Conservation (phyloP, 2,113 vertebrate genomes). For the Athene cunicularia region DNA sequence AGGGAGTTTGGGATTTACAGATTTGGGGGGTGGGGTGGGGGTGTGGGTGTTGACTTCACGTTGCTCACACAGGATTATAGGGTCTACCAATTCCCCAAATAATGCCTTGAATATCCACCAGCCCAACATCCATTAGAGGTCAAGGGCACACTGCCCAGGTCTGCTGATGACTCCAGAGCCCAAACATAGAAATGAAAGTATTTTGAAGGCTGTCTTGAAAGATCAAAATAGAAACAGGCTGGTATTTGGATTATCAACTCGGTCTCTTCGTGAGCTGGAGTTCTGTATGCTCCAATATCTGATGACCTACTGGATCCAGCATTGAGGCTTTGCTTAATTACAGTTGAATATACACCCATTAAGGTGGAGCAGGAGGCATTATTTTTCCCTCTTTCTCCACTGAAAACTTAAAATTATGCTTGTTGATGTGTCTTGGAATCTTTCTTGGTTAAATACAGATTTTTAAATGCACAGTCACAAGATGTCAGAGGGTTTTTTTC, state of each 20-base stretch:
- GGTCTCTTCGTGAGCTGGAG: not conserved
- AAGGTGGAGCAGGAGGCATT: not conserved
- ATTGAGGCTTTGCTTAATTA: not conserved
- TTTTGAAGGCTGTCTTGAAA: not conserved
- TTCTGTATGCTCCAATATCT: not conserved
- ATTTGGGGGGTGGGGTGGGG: fast-evolving
- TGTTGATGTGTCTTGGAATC: not conserved
- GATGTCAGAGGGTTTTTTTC: not conserved
- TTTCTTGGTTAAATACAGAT: not conserved
- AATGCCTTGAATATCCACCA: not conserved
- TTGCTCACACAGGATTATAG: not conserved
- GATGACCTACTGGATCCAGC: not conserved
- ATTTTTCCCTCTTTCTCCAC: not conserved
- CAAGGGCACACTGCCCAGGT: not conserved
- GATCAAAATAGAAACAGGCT: not conserved
- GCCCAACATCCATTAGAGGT: not conserved
- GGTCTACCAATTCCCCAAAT: not conserved
- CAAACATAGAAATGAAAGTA: not conserved
- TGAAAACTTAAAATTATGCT: not conserved
- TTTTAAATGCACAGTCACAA: not conserved
- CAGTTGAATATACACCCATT: not conserved
- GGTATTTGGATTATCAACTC: not conserved
- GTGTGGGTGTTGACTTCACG: not conserved
- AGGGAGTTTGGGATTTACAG: not conserved
- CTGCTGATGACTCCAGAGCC: not conserved